A percentile compares a stretch with the other conserved stretches of the same genome.
Conservation (phyloP, 2,113 vertebrate genomes). For the Plectropomus leopardus region DNA sequence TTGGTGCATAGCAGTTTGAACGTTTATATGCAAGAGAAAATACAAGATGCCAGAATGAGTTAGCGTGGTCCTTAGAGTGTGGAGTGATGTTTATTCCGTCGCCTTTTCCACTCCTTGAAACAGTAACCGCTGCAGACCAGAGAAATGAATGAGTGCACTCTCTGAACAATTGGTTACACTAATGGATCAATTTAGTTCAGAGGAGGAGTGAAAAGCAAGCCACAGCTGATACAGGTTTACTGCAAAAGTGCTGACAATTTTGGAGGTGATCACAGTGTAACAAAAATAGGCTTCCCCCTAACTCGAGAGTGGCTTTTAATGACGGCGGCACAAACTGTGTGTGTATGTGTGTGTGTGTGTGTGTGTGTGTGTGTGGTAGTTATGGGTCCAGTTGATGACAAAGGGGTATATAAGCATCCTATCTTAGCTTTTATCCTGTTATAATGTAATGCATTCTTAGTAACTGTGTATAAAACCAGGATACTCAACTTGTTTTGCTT, state of each 20-base stretch:
- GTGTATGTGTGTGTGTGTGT: neutral
- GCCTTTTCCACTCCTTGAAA: slow-evolving; percentile 54
- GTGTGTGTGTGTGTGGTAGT: neutral
- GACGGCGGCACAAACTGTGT: neutral
- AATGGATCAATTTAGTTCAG: slow-evolving; percentile 65
- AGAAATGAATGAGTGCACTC: slow-evolving; percentile 55
- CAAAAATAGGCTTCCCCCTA: slow-evolving; percentile 11
- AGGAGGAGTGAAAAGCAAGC: slow-evolving; percentile 44
- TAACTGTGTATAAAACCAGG: neutral
- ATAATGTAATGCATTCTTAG: neutral
- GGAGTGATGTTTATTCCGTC: slow-evolving; percentile 53
- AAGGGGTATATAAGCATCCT: neutral
- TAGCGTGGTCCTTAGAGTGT: slow-evolving; percentile 37
- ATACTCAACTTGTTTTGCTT: too few species aligned
- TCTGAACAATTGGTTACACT: slow-evolving; percentile 59
- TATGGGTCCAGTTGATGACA: neutral
- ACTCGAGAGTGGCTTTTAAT: slow-evolving; percentile 31
- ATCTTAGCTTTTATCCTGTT: neutral
- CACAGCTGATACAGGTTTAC: slow-evolving; percentile 42
- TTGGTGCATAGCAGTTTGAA: slow-evolving; percentile 20
- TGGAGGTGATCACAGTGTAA: slow-evolving; percentile 29
- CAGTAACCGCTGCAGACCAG: slow-evolving; percentile 35
- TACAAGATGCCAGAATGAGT: slow-evolving; percentile 36
- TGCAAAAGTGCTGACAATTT: slow-evolving; percentile 56
- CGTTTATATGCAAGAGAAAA: slow-evolving; percentile 53